Evolutionary conservation across 2,888 invertebrate genomes (phyloP), one percentile per base, ranked within the genome.

Genomic region (Scaptomyza reducta): DNA sequence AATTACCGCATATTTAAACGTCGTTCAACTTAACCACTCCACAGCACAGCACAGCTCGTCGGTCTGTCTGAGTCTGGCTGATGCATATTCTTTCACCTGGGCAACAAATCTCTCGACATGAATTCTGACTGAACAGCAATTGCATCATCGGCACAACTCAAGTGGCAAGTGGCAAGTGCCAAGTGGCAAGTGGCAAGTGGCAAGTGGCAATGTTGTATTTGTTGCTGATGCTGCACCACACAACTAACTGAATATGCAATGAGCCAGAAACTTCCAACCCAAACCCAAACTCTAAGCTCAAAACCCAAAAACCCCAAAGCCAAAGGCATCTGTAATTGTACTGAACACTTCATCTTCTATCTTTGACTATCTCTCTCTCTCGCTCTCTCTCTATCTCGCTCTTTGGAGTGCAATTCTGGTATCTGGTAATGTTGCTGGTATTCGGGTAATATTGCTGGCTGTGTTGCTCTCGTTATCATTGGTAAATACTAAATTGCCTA

Each of bases 181-280:
- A 46, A 22, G 41, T 44, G 27, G 54, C 18, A n/a, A 42, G 22
- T 11, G n/a, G 40, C n/a, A n/a, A n/a, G n/a, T n/a, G n/a, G n/a
- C 0, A 47, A 31, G 47, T 49, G 51, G 40, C 40, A 27, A 47
- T 41, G 27, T 41, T 27, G 14, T 18, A 31, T 6, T 16, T 18
- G 35, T 29, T 57, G n/a, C 25, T 49, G 44, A 16, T 42, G 42
- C 11, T 40, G n/a, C 25, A 46, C 47, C 22, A 25, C 66, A 63
- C 78, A 80, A 70, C 78, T 77, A 73, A 76, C 88, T 85, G 88
- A 87, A 87, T 82, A 85, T 82, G 73, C 81, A 82, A 82, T 87
- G 88, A 82, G 70, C 59, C 83, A 44, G 53, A 63, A 81, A 76
- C 44, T 18, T 38, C n/a, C n/a, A 35, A 35, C 74, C 63, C 70